phyloP scores from a whole-genome alignment of 1,140 invertebrate species.

The Lepidurus arcticus region DNA sequence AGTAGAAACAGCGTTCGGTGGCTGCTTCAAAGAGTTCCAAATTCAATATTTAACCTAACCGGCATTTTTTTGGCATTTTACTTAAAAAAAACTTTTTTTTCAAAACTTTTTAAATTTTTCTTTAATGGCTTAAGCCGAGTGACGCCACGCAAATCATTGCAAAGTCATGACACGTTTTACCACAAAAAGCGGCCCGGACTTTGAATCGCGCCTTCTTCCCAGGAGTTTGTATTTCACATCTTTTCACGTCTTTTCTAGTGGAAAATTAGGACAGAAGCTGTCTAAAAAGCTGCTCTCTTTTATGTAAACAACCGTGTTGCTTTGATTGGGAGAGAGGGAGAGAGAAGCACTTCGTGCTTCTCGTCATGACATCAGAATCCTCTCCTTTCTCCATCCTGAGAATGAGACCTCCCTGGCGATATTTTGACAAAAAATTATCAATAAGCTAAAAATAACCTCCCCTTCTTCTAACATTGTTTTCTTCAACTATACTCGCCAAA shows the following conservation, averaged over 20 bases:
- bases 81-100: no score
- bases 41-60: constrained; percentile 9
- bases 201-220: not conserved
- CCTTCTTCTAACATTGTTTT: not conserved
- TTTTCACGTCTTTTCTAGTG: not conserved
- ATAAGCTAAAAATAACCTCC: no score
- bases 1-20: not conserved
- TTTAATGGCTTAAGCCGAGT: not conserved
- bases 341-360: not conserved
- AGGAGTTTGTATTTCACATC: not conserved
- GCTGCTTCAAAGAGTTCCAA: not conserved
- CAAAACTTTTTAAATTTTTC: not conserved
- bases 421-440: no score
- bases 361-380: not conserved
- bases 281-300: not conserved
- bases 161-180: constrained; percentile 1
- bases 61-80: not conserved
- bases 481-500: not conserved
- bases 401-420: not conserved
- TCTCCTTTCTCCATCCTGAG: not conserved
- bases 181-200: not conserved
- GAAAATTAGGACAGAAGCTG: constrained; percentile 19
- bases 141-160: not conserved
- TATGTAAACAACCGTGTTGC: not conserved
- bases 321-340: not conserved